phyloP scores from a whole-genome alignment of 2,888 invertebrate genomes.

The Belgica antarctica region DNA sequence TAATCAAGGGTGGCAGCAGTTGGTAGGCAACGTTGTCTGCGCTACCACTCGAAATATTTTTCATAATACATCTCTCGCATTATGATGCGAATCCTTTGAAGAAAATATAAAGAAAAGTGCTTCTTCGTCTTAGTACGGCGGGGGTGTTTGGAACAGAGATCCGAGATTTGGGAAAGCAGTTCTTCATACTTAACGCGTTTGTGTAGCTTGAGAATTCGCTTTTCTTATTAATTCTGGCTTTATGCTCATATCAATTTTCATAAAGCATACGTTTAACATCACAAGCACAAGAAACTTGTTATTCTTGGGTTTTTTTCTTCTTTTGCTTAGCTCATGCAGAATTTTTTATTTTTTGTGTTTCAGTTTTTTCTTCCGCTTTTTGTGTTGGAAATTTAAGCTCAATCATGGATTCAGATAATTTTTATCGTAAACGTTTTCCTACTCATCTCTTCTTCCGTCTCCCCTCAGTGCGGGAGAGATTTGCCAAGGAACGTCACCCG shows the following conservation, averaged over 20 bases:
- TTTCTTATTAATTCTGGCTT: constrained; percentile 4
- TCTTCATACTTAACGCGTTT: too few relatives aligned
- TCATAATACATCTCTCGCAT: not conserved
- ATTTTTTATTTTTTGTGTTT: too few relatives aligned
- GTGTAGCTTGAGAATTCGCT: constrained; percentile 1
- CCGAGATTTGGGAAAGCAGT: too few relatives aligned
- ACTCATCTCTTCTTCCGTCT: constrained; percentile 10
- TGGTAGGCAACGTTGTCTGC: constrained; percentile 15
- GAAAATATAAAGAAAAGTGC: constrained; percentile 16
- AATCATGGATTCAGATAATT: constrained; percentile 17
- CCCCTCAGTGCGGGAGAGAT: too few relatives aligned
- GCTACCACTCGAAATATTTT: constrained; percentile 11
- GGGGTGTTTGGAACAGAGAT: too few relatives aligned
- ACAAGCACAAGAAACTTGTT: not conserved
- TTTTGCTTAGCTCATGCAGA: constrained; percentile 17
- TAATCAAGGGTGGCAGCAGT: not conserved
- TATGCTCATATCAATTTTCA: constrained; percentile 20
- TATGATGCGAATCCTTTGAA: constrained; percentile 15
- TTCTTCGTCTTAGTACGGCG: not conserved
- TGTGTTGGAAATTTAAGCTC: not conserved
- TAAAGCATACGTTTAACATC: constrained; percentile 12
- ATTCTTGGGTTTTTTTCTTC: not conserved
- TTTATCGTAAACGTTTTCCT: not conserved
- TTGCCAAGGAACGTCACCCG: too few relatives aligned
- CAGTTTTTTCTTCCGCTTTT: too few relatives aligned